These are phyloP conservation scores for Diachasmimorpha longicaudata DNA, from an alignment of 1,140 invertebrate species.

Conservation along the genomic window DNA sequence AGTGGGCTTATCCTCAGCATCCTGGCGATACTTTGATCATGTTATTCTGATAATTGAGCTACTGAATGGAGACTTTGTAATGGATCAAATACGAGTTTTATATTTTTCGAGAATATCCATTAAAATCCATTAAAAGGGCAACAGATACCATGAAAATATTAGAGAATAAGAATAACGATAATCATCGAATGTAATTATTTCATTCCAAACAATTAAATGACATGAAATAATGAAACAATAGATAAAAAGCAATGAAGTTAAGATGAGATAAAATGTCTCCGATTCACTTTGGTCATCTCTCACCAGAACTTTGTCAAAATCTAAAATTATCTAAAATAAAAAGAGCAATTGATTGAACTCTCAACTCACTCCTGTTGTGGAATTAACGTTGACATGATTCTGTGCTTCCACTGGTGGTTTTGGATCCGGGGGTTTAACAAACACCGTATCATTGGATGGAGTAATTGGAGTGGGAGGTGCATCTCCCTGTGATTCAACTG, in stretches of 20 bases:
- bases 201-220: too few species aligned
- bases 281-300: too few species aligned
- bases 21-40: slow-evolving; percentile 36
- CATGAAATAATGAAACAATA: too few species aligned
- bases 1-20: slow-evolving; percentile 46
- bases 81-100: not conserved
- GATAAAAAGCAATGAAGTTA: too few species aligned
- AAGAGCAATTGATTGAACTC: not conserved
- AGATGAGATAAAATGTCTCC: too few species aligned
- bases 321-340: too few species aligned
- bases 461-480: slow-evolving; percentile 37
- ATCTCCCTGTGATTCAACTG: slow-evolving; percentile 33
- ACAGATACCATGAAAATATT: too few species aligned
- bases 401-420: slow-evolving; percentile 42
- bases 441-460: slow-evolving; percentile 49
- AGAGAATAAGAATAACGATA: not conserved
- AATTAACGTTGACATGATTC: slow-evolving; percentile 22
- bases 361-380: not conserved
- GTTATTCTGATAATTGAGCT: not conserved
- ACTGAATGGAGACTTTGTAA: not conserved
- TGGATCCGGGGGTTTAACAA: slow-evolving; percentile 52
- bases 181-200: too few species aligned
- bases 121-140: too few species aligned
- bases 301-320: too few species aligned
- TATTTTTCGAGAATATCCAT: too few species aligned